Conservation (phyloP, 2,888 invertebrate genomes). For the Rotaria sp. region DNA sequence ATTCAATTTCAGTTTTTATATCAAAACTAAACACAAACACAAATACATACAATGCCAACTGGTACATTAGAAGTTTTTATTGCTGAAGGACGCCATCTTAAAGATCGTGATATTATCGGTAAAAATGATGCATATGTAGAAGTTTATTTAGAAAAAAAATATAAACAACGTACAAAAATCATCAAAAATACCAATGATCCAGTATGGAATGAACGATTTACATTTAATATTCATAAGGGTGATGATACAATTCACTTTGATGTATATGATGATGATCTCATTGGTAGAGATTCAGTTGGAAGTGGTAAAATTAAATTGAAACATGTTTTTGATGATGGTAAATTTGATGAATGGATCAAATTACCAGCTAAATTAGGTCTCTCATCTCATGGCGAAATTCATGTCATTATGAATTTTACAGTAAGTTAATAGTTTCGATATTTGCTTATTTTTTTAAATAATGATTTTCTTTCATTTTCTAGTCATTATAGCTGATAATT, state of each 20-base stretch:
- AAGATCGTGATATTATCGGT: background rate
- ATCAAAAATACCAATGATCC: background rate
- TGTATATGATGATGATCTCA: conserved; percentile 25
- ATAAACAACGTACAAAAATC: background rate
- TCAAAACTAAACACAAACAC: background rate
- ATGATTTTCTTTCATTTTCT: background rate
- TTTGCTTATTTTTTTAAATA: background rate
- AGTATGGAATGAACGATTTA: background rate
- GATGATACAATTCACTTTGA: conserved; percentile 23
- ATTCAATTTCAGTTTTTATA: conserved; percentile 50
- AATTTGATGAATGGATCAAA: background rate
- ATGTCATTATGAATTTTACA: background rate
- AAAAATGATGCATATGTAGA: background rate
- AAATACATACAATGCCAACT: background rate
- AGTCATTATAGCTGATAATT: background rate
- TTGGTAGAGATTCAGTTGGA: conserved; percentile 50
- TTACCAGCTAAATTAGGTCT: conserved; percentile 19
- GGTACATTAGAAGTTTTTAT: background rate
- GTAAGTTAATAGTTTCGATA: background rate
- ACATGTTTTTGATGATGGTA: conserved; percentile 43
- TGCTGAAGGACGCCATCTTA: background rate
- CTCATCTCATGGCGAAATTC: conserved; percentile 31
- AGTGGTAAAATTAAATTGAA: conserved; percentile 50
- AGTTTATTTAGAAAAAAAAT: background rate
- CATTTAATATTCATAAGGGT: background rate